Conservation (phyloP, 2,888 invertebrate species). For the Blera fallax region DNA sequence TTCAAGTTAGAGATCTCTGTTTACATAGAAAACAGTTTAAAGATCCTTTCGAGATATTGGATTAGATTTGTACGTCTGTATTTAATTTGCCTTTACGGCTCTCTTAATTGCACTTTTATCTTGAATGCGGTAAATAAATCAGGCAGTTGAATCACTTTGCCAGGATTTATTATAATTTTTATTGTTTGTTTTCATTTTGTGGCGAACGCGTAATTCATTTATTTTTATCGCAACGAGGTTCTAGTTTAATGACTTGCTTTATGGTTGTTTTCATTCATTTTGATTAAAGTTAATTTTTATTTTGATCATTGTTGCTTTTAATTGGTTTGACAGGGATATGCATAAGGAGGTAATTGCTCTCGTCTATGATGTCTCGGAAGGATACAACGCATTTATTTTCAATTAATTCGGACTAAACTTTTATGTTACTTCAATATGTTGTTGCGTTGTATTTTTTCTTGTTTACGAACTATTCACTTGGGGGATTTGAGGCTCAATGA, state of each 20-base stretch:
- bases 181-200: neutral
- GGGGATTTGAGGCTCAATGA: neutral
- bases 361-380: too few species aligned
- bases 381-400: too few species aligned
- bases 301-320: neutral
- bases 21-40: neutral
- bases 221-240: neutral
- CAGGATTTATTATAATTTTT: neutral
- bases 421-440: too few species aligned
- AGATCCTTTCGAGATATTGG: neutral
- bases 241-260: conserved; percentile 1
- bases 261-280: neutral
- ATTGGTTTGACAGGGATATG: neutral
- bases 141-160: neutral
- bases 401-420: too few species aligned
- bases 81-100: neutral
- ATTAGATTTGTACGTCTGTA: neutral
- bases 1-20: neutral
- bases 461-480: neutral
- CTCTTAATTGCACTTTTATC: neutral
- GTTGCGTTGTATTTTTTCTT: neutral
- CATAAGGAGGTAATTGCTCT: neutral
- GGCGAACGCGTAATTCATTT: neutral
- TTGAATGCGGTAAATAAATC: neutral
- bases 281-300: neutral